A percentile compares a stretch with the other conserved stretches of the same genome.
Evolutionary conservation across 37 sponge, comb jelly and placozoan genomes (phyloP).

Genomic region (Tethya wilhelma): DNA sequence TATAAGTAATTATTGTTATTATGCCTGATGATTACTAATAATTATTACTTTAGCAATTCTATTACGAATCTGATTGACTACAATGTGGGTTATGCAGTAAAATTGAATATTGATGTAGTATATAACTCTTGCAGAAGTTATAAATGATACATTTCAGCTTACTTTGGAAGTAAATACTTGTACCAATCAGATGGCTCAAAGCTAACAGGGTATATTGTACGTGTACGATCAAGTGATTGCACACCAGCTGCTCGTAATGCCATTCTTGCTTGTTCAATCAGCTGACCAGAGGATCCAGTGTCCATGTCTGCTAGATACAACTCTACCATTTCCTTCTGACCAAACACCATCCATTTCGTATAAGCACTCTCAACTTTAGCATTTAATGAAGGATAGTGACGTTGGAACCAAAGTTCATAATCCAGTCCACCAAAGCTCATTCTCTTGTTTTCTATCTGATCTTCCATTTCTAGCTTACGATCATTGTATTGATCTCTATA

Average conservation of each 20-base stretch:
- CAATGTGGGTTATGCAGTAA: too few species aligned
- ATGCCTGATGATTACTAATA: too few species aligned
- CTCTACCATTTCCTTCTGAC: constrained; percentile 58
- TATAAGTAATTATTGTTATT: background rate
- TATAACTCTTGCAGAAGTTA: too few species aligned
- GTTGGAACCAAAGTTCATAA: constrained; percentile 65
- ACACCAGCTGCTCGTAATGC: constrained; percentile 53
- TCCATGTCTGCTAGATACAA: constrained; percentile 38
- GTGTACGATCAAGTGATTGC: constrained; percentile 53
- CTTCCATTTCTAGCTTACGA: constrained; percentile 48
- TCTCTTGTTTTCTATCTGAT: constrained; percentile 33
- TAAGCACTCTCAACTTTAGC: constrained; percentile 61
- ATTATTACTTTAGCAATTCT: background rate
- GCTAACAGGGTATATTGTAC: constrained; percentile 60
- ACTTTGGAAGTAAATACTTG: constrained; percentile 38
- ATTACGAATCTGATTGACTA: background rate
- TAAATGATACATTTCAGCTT: too few species aligned
- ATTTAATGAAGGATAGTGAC: constrained; percentile 45
- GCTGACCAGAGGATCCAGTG: constrained; percentile 37
- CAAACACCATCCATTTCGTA: constrained; percentile 62
- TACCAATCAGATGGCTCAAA: constrained; percentile 68
- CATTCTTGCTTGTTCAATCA: constrained; percentile 42
- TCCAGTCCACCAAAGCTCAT: background rate
- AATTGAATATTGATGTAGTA: too few species aligned
- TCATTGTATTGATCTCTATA: constrained; percentile 46